Percentiles rank a stretch among this genome's conserved stretches.
Evolutionary conservation across 2,113 vertebrate species (phyloP).

Genomic region (Esox niger): DNA sequence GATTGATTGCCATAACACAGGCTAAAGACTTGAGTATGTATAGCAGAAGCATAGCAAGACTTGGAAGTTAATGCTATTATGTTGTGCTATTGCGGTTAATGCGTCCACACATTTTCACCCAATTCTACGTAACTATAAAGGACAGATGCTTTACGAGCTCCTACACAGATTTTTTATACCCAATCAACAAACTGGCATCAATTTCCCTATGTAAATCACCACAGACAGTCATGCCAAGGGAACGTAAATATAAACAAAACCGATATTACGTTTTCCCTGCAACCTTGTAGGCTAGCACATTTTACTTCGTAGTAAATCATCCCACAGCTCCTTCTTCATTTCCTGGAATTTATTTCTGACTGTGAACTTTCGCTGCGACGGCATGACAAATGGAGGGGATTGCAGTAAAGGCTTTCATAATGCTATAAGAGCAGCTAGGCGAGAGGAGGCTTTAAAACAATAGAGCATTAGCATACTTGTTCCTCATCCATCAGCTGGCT

Average conservation of each 20-base stretch:
- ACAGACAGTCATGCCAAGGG: background rate
- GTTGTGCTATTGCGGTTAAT: too few relatives aligned
- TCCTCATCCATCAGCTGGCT: conserved; percentile 27
- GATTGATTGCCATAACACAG: background rate
- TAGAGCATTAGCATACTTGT: conserved; percentile 60
- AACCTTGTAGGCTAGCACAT: background rate
- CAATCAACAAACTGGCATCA: background rate
- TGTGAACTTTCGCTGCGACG: conserved; percentile 41
- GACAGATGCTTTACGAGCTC: background rate
- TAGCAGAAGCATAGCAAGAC: background rate
- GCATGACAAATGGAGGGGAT: conserved; percentile 55
- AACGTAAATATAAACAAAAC: background rate
- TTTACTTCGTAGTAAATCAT: background rate
- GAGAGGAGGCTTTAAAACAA: conserved; percentile 56
- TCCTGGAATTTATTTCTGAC: conserved; percentile 5
- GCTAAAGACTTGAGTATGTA: too few relatives aligned
- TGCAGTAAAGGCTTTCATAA: conserved; percentile 46
- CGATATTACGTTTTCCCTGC: background rate
- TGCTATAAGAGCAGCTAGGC: conserved; percentile 36
- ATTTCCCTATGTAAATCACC: background rate
- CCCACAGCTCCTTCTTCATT: background rate
- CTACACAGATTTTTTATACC: background rate
- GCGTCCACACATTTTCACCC: too few relatives aligned
- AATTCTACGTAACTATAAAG: background rate
- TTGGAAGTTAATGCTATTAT: background rate